A percentile compares a stretch with the other conserved stretches of the same genome.
These are phyloP conservation scores for Thera britannica DNA, from an alignment of 2,888 invertebrate species.

Conservation along the genomic window DNA sequence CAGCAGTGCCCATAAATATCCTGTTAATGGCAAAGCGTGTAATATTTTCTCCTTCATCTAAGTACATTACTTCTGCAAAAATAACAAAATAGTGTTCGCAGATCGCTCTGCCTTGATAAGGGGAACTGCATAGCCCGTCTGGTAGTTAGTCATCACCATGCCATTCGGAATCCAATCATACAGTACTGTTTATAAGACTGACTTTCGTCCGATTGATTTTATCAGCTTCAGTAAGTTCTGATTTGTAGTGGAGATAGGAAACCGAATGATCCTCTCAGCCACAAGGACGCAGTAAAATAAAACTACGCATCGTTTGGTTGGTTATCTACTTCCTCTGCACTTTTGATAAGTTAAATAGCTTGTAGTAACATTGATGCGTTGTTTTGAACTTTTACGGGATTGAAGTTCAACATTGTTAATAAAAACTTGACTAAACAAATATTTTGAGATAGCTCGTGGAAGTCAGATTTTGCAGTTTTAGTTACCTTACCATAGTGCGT, in stretches of 20 bases:
- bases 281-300: constrained; percentile 75
- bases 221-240: constrained; percentile 69
- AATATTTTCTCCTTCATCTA: constrained; percentile 75
- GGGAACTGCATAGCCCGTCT: constrained; percentile 68
- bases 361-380: constrained; percentile 27
- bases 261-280: constrained; percentile 73
- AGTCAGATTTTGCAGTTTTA: too few species aligned
- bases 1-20: constrained; percentile 67
- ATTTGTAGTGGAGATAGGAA: constrained; percentile 75
- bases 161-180: constrained; percentile 41
- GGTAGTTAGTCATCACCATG: constrained; percentile 58
- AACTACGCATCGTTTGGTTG: constrained; percentile 65
- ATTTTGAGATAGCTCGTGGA: too few species aligned
- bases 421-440: too few species aligned
- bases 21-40: constrained; percentile 68
- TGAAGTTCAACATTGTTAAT: too few species aligned
- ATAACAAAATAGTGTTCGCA: constrained; percentile 76
- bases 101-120: constrained; percentile 73
- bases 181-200: constrained; percentile 16
- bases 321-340: constrained; percentile 59
- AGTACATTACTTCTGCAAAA: constrained; percentile 76
- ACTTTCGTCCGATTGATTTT: constrained; percentile 55
- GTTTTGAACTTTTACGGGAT: not conserved
- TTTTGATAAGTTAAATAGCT: constrained; percentile 51
- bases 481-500: too few species aligned